Base-by-base conservation (phyloP, 1,140 invertebrate species). In the Drosophila setifemur region DNA sequence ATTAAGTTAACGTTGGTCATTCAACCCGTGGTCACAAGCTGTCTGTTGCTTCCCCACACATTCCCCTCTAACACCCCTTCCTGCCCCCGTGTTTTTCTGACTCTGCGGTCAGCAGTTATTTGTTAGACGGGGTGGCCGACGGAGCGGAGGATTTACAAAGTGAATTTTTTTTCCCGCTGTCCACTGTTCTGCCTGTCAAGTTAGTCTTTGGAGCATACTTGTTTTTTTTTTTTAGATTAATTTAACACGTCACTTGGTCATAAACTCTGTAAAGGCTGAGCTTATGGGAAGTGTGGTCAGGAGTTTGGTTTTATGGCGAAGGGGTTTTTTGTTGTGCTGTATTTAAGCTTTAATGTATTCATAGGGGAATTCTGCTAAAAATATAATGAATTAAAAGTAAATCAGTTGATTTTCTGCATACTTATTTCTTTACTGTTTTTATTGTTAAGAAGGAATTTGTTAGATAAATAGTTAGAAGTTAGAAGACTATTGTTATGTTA, bases 1-100 rank as follows among this genome's bases (percentile, higher is more conserved):
- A 83, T 83, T 83, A 83, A 83, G 78, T 83, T 83, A 83, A 58
- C 58, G 79, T 43, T 83, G 78, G 78, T 83, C 78, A 83, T 83
- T 83, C 79, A 83, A 82, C 78, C 43, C 79, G 54, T 47, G 61
- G 69, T 53, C 69, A 53, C 40, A 49, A 50, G 47, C 48, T 57
- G 50, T 42, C 45, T 21, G 39, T 25, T 28, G 16, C 8, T 23
- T 37, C 31, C 2, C 19, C 5, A 43, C 6, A 16, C 18, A 42
- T n/a, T 23, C 11, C 3, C 19, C 18, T n/a, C n/a, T n/a, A n/a
- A 1, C 9, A 11, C 19, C 35, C 25, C 39, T 29, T 16, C 29
- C 7, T 18, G 14, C 21, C 21, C 21, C 31, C n/a, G n/a, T 16
- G 21, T 23, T 23, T 48, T 61, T 39, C 40, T 11, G 19, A 18